These are phyloP conservation scores for Sebastes oblongus DNA, from an alignment of 2,797 vertebrate species.

Conservation along the genomic window DNA sequence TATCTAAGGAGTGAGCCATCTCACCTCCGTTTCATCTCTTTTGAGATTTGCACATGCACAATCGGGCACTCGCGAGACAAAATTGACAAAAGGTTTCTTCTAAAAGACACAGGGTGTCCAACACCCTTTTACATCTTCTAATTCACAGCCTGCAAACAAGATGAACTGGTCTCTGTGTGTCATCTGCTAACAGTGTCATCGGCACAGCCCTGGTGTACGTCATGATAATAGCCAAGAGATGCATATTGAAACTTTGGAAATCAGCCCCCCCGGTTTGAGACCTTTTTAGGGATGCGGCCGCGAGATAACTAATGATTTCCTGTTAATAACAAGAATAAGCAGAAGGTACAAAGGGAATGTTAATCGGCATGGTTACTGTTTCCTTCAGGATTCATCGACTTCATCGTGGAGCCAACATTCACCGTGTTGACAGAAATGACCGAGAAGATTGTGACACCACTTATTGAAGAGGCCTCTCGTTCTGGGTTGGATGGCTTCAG, in stretches of 20 bases:
- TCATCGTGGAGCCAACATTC: conserved; percentile 97
- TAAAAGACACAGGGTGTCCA: background rate
- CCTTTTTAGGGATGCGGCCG: too few relatives aligned
- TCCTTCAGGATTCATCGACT: conserved; percentile 93
- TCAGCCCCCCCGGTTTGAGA: too few relatives aligned
- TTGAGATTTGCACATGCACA: too few relatives aligned
- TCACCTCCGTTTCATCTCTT: too few relatives aligned
- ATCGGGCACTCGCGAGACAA: too few relatives aligned
- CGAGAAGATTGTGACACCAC: conserved; percentile 91
- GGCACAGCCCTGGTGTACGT: too few relatives aligned
- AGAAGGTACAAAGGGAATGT: background rate
- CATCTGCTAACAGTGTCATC: background rate
- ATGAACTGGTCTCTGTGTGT: background rate
- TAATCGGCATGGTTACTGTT: background rate
- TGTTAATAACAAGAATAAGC: background rate
- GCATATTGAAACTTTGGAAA: too few relatives aligned
- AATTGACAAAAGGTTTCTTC: background rate
- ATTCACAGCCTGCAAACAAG: background rate
- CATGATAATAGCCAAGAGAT: too few relatives aligned
- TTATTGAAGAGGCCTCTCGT: conserved; percentile 86
- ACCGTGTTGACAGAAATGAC: conserved; percentile 93
- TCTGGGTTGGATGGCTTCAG: conserved; percentile 82
- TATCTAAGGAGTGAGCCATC: too few relatives aligned
- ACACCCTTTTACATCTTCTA: background rate
- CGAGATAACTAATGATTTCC: background rate